These are phyloP conservation scores for Siphamia tubifer DNA, from an alignment of 2,113 vertebrate species.

Conservation along the genomic window DNA sequence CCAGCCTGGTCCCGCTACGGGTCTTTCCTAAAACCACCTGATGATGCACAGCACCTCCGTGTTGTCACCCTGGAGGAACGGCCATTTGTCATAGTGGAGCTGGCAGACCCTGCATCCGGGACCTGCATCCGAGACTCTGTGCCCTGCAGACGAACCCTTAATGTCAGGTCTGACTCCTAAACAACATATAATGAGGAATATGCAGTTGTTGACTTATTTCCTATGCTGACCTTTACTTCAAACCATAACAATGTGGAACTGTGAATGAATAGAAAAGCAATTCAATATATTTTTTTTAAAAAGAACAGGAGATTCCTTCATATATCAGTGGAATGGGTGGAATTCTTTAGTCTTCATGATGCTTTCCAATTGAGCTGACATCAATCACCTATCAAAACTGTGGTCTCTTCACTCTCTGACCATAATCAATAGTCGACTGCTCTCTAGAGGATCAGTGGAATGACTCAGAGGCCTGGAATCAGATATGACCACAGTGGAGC, in stretches of 20 bases:
- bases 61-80: constrained; percentile 95
- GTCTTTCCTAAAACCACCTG: constrained; percentile 89
- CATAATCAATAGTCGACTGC: constrained; percentile 64
- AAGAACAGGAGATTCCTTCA: neutral
- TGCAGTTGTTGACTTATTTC: neutral
- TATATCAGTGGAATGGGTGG: constrained; percentile 15
- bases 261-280: neutral
- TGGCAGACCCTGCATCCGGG: constrained; percentile 87
- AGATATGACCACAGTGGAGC: constrained; percentile 56
- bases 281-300: neutral
- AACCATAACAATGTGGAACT: neutral
- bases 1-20: constrained; percentile 91
- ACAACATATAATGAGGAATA: neutral
- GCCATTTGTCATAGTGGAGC: constrained; percentile 95
- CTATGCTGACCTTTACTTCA: neutral
- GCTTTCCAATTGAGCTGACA: constrained; percentile 42
- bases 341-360: constrained; percentile 31
- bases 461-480: constrained; percentile 63
- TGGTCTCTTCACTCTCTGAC: constrained; percentile 35
- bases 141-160: constrained; percentile 90
- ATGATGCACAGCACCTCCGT: constrained; percentile 89
- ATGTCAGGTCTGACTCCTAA: constrained; percentile 80
- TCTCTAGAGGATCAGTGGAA: constrained; percentile 62
- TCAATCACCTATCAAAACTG: constrained; percentile 65
- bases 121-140: constrained; percentile 95